A percentile compares a stretch with the other conserved stretches of the same genome.
Conservation (phyloP, 2,888 invertebrate genomes). For the Germaria angustata region DNA sequence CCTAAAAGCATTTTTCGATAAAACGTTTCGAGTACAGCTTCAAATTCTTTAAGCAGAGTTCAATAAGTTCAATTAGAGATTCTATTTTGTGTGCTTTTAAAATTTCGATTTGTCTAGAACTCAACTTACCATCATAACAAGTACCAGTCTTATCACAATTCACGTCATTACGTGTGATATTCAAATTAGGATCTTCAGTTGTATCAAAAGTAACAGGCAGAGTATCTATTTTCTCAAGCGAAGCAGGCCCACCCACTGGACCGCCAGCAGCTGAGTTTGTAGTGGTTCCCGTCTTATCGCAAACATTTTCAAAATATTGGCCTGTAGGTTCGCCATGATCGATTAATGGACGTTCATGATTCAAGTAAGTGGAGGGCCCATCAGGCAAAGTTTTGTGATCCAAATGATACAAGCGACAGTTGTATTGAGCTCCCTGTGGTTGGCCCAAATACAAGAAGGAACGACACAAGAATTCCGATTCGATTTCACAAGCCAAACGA, state of each 20-base stretch:
- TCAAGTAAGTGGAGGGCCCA: constrained; percentile 94
- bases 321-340: constrained; percentile 95
- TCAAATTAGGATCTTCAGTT: constrained; percentile 87
- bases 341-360: constrained; percentile 92
- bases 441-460: constrained; percentile 87
- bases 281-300: constrained; percentile 83
- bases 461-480: constrained; percentile 95
- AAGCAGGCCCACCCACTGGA: constrained; percentile 68
- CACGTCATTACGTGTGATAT: constrained; percentile 87
- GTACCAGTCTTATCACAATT: constrained; percentile 97
- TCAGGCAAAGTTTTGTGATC: constrained; percentile 95
- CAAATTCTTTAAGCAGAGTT: too few relatives aligned
- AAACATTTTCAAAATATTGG: constrained; percentile 93
- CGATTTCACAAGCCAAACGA: constrained; percentile 93
- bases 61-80: too few relatives aligned
- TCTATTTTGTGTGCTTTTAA: too few relatives aligned
- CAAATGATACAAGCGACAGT: constrained; percentile 94
- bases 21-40: too few relatives aligned
- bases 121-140: constrained; percentile 91
- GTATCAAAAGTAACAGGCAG: constrained; percentile 89
- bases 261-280: constrained; percentile 67
- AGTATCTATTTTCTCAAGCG: constrained; percentile 81
- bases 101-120: too few relatives aligned
- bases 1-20: too few relatives aligned
- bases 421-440: constrained; percentile 88